Evolutionary conservation across 2,113 vertebrate species (phyloP).

Genomic region (Lampris megalopsis): DNA sequence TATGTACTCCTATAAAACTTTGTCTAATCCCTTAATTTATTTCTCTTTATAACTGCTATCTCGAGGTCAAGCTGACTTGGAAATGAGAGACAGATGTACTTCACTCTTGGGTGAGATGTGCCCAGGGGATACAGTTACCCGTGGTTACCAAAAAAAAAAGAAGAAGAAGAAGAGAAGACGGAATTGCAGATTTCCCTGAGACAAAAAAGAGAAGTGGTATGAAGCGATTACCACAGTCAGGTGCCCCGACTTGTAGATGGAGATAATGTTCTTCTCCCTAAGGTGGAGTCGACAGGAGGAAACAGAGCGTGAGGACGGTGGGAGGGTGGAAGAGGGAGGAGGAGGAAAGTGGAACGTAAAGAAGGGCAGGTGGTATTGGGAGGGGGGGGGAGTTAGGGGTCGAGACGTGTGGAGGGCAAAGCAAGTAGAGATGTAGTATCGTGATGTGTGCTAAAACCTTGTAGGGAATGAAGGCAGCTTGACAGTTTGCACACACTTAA

Average conservation of each 20-base stretch:
- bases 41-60: no score
- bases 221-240: constrained; percentile 35
- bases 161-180: constrained; percentile 2
- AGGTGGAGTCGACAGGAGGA: neutral
- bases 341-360: neutral
- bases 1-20: no score
- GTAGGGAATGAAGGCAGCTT: neutral
- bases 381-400: neutral
- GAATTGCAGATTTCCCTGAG: constrained; percentile 26
- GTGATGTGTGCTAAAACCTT: neutral
- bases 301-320: neutral
- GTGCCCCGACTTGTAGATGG: constrained; percentile 60
- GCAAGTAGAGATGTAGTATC: neutral
- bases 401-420: neutral
- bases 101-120: neutral
- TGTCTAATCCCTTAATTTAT: no score
- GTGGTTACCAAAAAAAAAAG: neutral
- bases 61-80: no score
- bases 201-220: constrained; percentile 10
- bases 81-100: constrained; percentile 16
- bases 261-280: constrained; percentile 28
- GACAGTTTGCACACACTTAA: no score
- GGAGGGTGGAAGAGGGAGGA: neutral
- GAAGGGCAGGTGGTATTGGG: neutral
- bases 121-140: constrained; percentile 35